Evolutionary conservation across 2,888 invertebrate species (phyloP).

Genomic region (Apodemia duryi): DNA sequence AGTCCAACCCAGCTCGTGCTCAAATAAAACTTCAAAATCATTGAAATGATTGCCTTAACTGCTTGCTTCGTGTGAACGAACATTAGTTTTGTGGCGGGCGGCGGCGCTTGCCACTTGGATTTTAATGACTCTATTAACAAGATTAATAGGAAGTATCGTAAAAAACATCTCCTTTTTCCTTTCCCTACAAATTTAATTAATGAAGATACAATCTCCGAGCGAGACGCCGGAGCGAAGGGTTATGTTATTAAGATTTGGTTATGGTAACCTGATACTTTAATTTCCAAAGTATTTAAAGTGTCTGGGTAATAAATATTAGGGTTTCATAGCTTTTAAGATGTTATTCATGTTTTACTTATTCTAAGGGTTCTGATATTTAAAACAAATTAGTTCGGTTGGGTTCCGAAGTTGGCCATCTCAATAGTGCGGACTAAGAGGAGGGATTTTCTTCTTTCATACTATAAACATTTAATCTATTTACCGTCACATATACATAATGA

Average conservation of each 20-base stretch:
- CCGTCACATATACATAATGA: too few species aligned
- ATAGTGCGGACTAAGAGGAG: too few species aligned
- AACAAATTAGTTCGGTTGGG: too few species aligned
- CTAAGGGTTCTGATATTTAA: background rate
- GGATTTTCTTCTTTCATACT: too few species aligned
- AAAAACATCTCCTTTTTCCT: constrained; percentile 61
- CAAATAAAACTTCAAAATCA: constrained; percentile 9
- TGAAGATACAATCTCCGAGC: constrained; percentile 55
- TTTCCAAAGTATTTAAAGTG: constrained; percentile 5
- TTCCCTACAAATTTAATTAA: constrained; percentile 74
- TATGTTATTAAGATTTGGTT: constrained; percentile 33
- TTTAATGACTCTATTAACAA: constrained; percentile 77
- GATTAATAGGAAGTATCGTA: constrained; percentile 70
- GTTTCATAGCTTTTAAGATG: background rate
- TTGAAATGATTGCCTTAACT: constrained; percentile 3
- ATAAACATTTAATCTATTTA: too few species aligned
- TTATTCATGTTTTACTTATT: background rate
- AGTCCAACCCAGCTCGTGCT: background rate
- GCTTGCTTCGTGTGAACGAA: constrained; percentile 7
- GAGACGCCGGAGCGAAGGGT: constrained; percentile 32
- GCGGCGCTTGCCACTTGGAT: constrained; percentile 56
- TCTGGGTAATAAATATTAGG: background rate
- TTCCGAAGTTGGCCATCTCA: too few species aligned
- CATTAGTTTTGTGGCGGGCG: constrained; percentile 37
- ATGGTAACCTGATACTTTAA: constrained; percentile 15